Percentiles rank a stretch among this genome's conserved stretches.
These are phyloP conservation scores for Orius insidiosus DNA, from an alignment of 1,140 invertebrate species.

Conservation along the genomic window DNA sequence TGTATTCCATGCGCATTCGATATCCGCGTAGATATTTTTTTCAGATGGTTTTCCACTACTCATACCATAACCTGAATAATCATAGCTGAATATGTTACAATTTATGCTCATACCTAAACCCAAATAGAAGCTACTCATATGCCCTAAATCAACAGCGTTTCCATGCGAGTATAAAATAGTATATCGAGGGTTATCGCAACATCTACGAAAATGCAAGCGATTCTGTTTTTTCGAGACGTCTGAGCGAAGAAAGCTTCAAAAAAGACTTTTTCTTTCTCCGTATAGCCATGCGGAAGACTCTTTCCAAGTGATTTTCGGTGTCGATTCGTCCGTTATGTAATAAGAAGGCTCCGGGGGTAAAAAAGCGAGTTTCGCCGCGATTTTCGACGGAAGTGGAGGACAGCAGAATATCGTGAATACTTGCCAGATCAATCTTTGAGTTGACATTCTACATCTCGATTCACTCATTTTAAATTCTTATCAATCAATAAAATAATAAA, in stretches of 20 bases:
- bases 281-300: conserved; percentile 22
- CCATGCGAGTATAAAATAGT: conserved; percentile 59
- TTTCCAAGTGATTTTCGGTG: conserved; percentile 15
- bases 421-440: no score
- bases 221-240: conserved; percentile 38
- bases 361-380: conserved; percentile 60
- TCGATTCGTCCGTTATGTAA: conserved; percentile 25
- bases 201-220: conserved; percentile 50
- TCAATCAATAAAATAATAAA: no score
- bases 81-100: conserved; percentile 60
- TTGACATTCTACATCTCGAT: no score
- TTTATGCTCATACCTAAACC: conserved; percentile 46
- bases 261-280: neutral
- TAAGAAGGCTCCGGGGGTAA: conserved; percentile 56
- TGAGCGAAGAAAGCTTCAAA: conserved; percentile 37
- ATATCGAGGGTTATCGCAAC: conserved; percentile 35
- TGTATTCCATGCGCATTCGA: conserved; percentile 45
- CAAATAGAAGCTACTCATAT: conserved; percentile 52
- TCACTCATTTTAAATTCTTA: no score
- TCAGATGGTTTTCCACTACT: conserved; percentile 49
- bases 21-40: conserved; percentile 59
- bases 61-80: conserved; percentile 49
- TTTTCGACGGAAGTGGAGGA: conserved; percentile 53
- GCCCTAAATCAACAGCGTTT: conserved; percentile 46
- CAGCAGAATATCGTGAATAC: conserved; percentile 43